Evolutionary conservation across 2,113 vertebrate genomes (phyloP), one percentile per base, ranked within the genome.

Genomic region (Nothocercus nigrocapillus): DNA sequence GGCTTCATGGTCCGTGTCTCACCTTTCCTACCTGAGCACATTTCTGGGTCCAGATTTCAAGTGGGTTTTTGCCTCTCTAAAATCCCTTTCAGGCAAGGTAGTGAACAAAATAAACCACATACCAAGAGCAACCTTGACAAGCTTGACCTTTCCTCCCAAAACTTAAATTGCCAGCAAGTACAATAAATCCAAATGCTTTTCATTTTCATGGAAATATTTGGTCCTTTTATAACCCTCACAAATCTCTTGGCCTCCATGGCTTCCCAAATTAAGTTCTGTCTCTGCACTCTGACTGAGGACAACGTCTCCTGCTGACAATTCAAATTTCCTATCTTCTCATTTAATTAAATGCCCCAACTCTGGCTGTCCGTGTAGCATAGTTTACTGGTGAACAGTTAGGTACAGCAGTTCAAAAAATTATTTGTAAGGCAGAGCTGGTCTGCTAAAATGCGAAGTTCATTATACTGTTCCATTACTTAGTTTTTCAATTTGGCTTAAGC

Each of bases 341-440:
- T 75, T 75, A 45, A 56, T 54, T 74, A 36, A 40, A 16, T 74
- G 12, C 70, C 51, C 14, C 51, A 47, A 14, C 63, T 59, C 61
- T 12, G 7, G 47, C 66, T 78, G 69, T 61, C 32, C 34, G 5
- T 73, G 64, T 38, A 70, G 88, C 24, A 25, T 7, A 32, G 24
- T n/a, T 62, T 92, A 36, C 56, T 88, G 40, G 56, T 90, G 67
- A 93, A 74, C 28, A 85, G 75, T 28, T 49, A 79, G 44, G 45
- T 47, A 78, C 53, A 82, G 40, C 78, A 51, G 40, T 18, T 84
- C 74, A 44, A 44, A 44, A 84, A 85, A 72, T 62, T n/a, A 36
- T 70, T 59, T 77, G n/a, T 17, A 62, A 63, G 20, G 22, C 5
- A 53, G 49, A 66, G 20, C 77, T 92, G 40, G 22, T 36, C 30